Conservation (phyloP, 2,888 invertebrate genomes). For the Cactoblastis cactorum region DNA sequence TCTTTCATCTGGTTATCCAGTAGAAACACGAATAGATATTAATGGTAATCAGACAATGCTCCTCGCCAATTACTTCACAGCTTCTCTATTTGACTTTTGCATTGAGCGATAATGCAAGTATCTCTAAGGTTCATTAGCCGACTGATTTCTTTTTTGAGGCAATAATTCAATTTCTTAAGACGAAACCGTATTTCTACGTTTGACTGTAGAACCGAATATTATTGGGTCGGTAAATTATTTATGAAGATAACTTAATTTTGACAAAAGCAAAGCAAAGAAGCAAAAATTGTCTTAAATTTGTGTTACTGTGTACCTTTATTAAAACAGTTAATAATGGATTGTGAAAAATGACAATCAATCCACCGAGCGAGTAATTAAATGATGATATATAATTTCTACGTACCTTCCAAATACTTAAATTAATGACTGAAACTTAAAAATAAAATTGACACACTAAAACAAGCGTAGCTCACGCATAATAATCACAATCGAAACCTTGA, state of each 20-base stretch:
- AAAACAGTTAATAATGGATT: no score
- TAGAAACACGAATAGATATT: no score
- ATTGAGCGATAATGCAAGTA: not conserved
- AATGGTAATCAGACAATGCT: not conserved
- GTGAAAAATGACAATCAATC: no score
- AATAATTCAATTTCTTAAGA: not conserved
- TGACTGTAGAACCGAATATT: not conserved
- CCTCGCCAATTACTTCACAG: not conserved
- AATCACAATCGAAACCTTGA: not conserved
- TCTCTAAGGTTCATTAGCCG: slow-evolving; percentile 2
- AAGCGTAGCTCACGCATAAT: not conserved
- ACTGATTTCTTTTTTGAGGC: not conserved
- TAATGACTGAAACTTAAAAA: not conserved
- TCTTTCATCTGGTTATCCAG: no score
- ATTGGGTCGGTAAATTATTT: no score
- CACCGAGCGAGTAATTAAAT: no score
- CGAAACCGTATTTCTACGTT: not conserved
- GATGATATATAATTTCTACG: no score
- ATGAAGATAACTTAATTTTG: no score
- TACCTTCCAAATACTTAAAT: no score
- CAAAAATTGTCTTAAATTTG: no score
- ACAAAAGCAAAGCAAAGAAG: no score
- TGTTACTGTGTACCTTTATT: no score
- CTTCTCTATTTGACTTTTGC: not conserved
- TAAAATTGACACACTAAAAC: not conserved